Evolutionary conservation across 2,888 invertebrate genomes (phyloP), one percentile per base, ranked within the genome.

Genomic region (Dichetophora obliterata): DNA sequence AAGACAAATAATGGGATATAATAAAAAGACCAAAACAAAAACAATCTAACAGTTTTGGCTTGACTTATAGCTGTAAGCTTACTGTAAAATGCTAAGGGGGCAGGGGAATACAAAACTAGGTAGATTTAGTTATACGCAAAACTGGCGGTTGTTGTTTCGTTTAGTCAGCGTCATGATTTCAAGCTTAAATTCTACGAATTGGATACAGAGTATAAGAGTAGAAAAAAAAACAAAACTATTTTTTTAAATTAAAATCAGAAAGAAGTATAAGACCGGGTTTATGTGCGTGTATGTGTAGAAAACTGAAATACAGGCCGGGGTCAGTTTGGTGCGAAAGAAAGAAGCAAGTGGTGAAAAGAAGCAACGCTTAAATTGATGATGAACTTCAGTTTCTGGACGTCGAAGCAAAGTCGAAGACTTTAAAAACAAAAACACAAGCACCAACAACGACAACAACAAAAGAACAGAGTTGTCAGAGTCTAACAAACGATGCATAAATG

Each of bases 181-280:
- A 31, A 54, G 52, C 54, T 52, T 11, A 34, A 54, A 69, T 69
- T 69, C 54, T 69, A 27, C 69, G 69, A 54, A 69, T 54, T 34
- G 65, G 19, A 37, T 11, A 19, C 8, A 37, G 37, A 65, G 43
- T 34, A n/a, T 19, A 37, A 34, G 22, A 37, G 9, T 3, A 5
- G 37, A 27, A 27, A 31, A 27, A 61, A 27, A 54, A 19, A 22
- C 22, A 16, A 54, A 54, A 22, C n/a, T 11, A 43, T 11, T 2
- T 11, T 43, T 11, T 43, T 43, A 14, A 43, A 27, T 9, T n/a
- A 31, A 8, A 66, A 11, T 2, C 16, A 37, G 34, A 66, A 66
- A n/a, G 2, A 66, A 66, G 3, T 8, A 43, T 8, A 43, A 6
- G 37, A 66, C 3, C 34, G 43, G 9, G 0, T 24, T 27, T 27